Base-by-base conservation (phyloP, 2,797 vertebrate species). In the Babyrousa celebensis region DNA sequence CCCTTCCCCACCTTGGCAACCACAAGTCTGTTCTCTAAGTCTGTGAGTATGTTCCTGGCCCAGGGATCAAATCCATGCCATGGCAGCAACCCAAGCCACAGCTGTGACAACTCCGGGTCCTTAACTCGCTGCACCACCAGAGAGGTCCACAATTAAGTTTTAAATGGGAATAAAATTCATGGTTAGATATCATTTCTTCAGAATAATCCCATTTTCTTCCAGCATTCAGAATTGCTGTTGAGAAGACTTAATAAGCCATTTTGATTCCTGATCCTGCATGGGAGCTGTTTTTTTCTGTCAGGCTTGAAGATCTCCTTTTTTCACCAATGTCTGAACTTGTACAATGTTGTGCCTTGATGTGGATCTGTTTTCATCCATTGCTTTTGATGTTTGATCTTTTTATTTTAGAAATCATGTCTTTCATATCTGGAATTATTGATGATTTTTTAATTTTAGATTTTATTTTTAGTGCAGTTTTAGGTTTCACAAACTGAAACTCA, bases 111-210 rank as follows among this genome's bases (percentile, higher is more conserved):
- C 36, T 36, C 36, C 36, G 36, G 36, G 36, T 36, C 36, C 36
- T 36, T 36, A 36, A 36, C 36, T 36, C 36, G 36, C 36, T 36
- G 36, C 36, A 36, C 36, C 36, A 36, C 36, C 36, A 36, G 36
- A 36, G 36, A 36, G 36, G 4, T 36, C 75, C n/a, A 67, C 70
- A 36, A 4, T 94, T 83, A 75, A 52, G 17, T 94, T 89, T 94
- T 89, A 17, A 5, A 68, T 89, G 17, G 36, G 48, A 75, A 60
- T 89, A 75, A 70, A 80, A 58, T 89, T 94, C 21, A 84, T 56
- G 58, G 17, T 75, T 83, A 67, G 70, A 29, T 48, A 9, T 67
- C 2, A 21, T 94, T 94, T 89, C 23, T 89, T 77, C 40, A 84
- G 62, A 75, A 89, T 84, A 89, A 83, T 80, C 48, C 20, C 21